Evolutionary conservation across 2,888 invertebrate genomes (phyloP).

Genomic region (Pammene fasciana): DNA sequence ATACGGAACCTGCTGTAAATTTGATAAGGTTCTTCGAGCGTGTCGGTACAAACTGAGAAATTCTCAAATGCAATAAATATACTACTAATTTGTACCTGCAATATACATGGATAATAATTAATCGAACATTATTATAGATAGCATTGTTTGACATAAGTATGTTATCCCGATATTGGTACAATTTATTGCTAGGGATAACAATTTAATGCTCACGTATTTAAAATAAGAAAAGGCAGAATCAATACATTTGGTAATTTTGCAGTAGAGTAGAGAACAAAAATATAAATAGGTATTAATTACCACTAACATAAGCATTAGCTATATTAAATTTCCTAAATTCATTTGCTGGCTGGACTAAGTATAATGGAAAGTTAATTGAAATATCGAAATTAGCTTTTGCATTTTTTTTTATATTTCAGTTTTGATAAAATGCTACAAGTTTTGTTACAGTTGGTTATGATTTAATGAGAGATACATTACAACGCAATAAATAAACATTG

Average conservation of each 20-base stretch:
- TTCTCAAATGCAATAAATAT: constrained; percentile 24
- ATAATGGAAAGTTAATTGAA: constrained; percentile 56
- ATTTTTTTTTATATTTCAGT: constrained; percentile 51
- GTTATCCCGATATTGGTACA: not conserved
- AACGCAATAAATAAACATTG: constrained; percentile 61
- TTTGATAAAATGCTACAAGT: constrained; percentile 45
- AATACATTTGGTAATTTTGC: constrained; percentile 65
- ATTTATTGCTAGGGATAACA: not conserved
- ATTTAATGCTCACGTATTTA: constrained; percentile 23
- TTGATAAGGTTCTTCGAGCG: constrained; percentile 1
- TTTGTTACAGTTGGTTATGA: constrained; percentile 50
- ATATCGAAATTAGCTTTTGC: constrained; percentile 54
- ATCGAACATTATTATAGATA: not conserved
- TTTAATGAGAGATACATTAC: constrained; percentile 51
- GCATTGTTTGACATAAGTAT: not conserved
- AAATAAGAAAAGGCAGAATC: constrained; percentile 60
- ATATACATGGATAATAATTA: constrained; percentile 15
- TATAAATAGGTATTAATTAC: constrained; percentile 68
- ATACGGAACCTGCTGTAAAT: not conserved
- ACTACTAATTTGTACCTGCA: constrained; percentile 34
- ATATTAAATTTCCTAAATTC: constrained; percentile 32
- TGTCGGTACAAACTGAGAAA: constrained; percentile 13
- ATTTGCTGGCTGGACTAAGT: constrained; percentile 39
- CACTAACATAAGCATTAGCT: constrained; percentile 69
- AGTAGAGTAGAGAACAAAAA: constrained; percentile 72